Base-by-base conservation (phyloP, 92 coral and sea anemone species). In the Palythoa grandiflora region DNA sequence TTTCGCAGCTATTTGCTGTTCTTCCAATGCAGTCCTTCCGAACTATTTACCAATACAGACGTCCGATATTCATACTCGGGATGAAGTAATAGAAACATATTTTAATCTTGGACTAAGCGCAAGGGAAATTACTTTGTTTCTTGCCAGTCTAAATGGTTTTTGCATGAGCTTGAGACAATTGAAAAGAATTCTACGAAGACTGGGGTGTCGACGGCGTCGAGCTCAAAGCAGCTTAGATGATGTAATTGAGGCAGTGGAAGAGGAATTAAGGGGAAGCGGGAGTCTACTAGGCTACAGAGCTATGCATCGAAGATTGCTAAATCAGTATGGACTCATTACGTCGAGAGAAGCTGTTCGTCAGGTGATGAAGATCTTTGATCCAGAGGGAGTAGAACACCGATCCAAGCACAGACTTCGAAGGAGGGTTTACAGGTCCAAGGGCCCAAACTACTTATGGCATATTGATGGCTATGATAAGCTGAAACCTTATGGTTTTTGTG, bases 271-370 rank as follows among this genome's bases (percentile, higher is more conserved):
- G 12, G 90, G 90, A 48, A 89, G 91, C 89, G 95, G 91, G 36
- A 77, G 89, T 35, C 44, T 87, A 16, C 38, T 92, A 2, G 93
- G 96, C 20, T 93, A 93, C 84, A 89, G 96, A 86, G 86, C 87
- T 72, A 89, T 91, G 93, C 86, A 86, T 75, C 92, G 85, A 75
- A 84, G 96, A 63, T 79, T 93, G 75, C 20, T 61, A 36, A 78
- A 36, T 74, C 73, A 87, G 51, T 72, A 90, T 35, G 76, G 63
- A 20, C 79, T 92, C 14, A 80, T 83, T 80, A 74, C 84, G 85
- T 28, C 28, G 0, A 28, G 28, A 28, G 28, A 91, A 68, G 80
- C 70, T 53, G 93, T 83, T 50, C 83, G 91, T 21, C 80, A 87
- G 61, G 47, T 77, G 11, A 36, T 91, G 55, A 87, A 84, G 85